phyloP scores from a whole-genome alignment of 2,113 vertebrate species.

The Hippocampus barbouri region DNA sequence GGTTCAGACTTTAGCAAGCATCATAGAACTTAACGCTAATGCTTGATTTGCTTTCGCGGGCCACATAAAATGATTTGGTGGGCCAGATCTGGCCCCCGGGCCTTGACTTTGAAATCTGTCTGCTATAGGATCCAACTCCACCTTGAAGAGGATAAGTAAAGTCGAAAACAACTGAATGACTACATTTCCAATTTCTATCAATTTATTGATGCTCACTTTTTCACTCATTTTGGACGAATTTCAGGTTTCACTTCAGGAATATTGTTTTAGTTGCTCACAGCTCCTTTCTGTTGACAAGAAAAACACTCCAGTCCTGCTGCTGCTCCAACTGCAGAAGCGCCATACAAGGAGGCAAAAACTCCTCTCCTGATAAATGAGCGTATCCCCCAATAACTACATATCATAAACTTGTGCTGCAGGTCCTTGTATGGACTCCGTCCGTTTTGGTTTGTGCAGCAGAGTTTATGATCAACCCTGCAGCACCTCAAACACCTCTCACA shows the following conservation, averaged over 20 bases:
- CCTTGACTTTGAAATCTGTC: no score
- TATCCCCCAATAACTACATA: constrained; percentile 66
- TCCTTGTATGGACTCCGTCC: constrained; percentile 67
- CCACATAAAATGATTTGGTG: no score
- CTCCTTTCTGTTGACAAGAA: constrained; percentile 60
- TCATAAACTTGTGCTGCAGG: constrained; percentile 58
- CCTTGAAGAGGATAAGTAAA: not conserved
- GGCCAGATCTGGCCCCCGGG: no score
- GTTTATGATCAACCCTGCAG: constrained; percentile 32
- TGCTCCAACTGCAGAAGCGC: constrained; percentile 49
- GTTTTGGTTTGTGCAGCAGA: constrained; percentile 20
- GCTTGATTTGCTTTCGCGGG: no score
- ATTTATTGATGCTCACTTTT: not conserved
- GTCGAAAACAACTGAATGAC: not conserved
- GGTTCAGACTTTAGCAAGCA: no score
- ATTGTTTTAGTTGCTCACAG: constrained; percentile 25
- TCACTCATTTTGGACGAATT: not conserved
- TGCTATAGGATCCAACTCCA: not conserved
- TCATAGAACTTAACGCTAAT: no score
- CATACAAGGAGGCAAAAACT: constrained; percentile 71
- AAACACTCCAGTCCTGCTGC: constrained; percentile 37
- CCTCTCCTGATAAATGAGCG: constrained; percentile 67
- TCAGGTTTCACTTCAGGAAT: not conserved
- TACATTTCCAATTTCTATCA: not conserved
- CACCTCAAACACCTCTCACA: constrained; percentile 30